Conservation (phyloP, 2,888 invertebrate genomes). For the Ophonus ardosiacus region DNA sequence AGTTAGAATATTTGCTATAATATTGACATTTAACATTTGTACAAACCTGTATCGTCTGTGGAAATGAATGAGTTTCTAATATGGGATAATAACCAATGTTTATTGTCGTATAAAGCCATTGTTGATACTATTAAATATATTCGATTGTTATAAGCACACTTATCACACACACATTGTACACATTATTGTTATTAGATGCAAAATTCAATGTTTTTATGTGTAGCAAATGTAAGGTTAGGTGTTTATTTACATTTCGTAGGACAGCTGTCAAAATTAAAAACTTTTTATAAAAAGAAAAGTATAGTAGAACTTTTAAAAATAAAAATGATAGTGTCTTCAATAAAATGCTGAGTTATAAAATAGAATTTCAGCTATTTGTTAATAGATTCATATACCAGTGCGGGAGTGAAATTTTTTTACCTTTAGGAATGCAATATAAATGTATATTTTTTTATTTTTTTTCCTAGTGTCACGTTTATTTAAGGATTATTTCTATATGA, state of each 20-base stretch:
- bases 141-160: background rate
- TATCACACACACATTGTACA: background rate
- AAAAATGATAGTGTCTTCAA: background rate
- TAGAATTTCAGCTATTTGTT: background rate
- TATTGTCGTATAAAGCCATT: constrained; percentile 97
- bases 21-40: constrained; percentile 12
- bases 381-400: background rate
- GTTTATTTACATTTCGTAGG: constrained; percentile 16
- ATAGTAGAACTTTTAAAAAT: background rate
- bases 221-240: background rate
- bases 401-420: background rate
- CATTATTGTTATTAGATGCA: background rate
- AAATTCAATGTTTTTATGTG: background rate
- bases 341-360: background rate
- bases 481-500: background rate
- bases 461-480: background rate
- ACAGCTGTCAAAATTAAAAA: background rate
- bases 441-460: background rate
- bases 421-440: background rate
- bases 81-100: constrained; percentile 94
- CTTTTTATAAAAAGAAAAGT: background rate
- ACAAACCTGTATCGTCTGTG: constrained; percentile 89
- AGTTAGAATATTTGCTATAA: background rate
- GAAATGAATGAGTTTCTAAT: constrained; percentile 96
- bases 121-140: constrained; percentile 2